phyloP scores from a whole-genome alignment of 1,140 invertebrate species.

The Cyclina sinensis region DNA sequence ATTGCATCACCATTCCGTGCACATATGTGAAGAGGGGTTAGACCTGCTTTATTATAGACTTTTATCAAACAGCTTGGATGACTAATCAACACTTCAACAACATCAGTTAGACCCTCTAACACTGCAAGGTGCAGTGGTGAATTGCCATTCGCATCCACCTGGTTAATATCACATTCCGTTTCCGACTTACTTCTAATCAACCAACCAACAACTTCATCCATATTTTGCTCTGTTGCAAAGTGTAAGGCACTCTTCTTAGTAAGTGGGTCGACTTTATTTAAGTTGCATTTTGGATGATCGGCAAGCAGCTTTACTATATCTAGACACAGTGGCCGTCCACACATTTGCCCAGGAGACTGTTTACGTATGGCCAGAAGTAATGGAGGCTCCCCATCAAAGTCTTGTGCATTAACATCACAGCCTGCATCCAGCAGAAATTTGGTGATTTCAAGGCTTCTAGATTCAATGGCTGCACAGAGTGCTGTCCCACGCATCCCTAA shows the following conservation, averaged over 20 bases:
- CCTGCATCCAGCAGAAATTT: conserved; percentile 52
- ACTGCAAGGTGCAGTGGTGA: conserved; percentile 56
- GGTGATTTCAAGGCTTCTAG: conserved; percentile 49
- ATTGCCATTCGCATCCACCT: conserved; percentile 39
- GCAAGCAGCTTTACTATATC: conserved; percentile 42
- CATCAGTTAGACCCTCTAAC: background rate
- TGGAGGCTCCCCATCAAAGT: conserved; percentile 61
- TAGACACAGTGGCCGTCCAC: background rate
- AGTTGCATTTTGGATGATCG: conserved; percentile 43
- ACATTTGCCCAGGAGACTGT: conserved; percentile 35
- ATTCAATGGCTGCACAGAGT: conserved; percentile 57
- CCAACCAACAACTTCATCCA: conserved; percentile 46
- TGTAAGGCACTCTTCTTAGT: conserved; percentile 61
- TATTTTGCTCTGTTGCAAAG: conserved; percentile 50
- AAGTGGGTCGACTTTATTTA: conserved; percentile 58
- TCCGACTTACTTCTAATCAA: conserved; percentile 29
- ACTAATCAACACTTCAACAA: conserved; percentile 42
- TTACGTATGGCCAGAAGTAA: conserved; percentile 60
- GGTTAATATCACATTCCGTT: conserved; percentile 45
- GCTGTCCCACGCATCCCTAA: conserved; percentile 63
- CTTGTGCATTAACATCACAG: conserved; percentile 57
- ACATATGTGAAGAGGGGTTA: conserved; percentile 47
- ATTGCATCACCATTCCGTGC: background rate
- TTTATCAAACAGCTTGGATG: conserved; percentile 42
- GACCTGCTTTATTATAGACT: conserved; percentile 53